Evolutionary conservation across 2,888 invertebrate genomes (phyloP).

Genomic region (Anthophora plumipes): DNA sequence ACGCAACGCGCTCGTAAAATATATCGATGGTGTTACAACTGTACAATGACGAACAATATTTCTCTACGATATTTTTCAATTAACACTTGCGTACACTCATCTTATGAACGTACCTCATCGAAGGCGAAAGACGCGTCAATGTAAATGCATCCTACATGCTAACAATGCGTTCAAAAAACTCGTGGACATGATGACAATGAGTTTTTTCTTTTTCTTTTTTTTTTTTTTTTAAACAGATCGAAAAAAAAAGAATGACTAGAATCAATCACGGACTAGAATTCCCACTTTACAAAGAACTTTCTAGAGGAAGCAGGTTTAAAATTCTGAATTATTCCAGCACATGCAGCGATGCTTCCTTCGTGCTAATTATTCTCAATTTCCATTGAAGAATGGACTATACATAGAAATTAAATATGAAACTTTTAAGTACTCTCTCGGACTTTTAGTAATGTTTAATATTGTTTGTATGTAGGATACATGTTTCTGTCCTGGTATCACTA

Average conservation of each 20-base stretch:
- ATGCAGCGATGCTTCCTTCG: conserved; percentile 1
- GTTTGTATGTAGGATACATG: conserved; percentile 72
- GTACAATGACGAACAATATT: conserved; percentile 60
- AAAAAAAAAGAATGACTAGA: conserved; percentile 80
- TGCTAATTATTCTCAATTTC: not conserved
- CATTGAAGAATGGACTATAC: conserved; percentile 13
- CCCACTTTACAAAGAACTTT: conserved; percentile 66
- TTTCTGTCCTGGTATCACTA: conserved; percentile 68
- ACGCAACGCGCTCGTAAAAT: conserved; percentile 45
- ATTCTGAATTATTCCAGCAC: conserved; percentile 38
- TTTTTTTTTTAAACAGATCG: conserved; percentile 69
- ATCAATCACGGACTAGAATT: conserved; percentile 81
- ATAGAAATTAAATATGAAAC: conserved; percentile 44
- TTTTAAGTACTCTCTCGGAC: conserved; percentile 43
- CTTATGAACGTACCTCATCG: conserved; percentile 49
- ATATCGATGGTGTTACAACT: conserved; percentile 45
- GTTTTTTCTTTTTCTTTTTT: too few relatives aligned
- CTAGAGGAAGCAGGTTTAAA: conserved; percentile 56
- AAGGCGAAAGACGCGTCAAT: conserved; percentile 56
- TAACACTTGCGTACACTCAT: conserved; percentile 49
- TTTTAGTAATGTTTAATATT: conserved; percentile 58
- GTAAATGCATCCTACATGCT: conserved; percentile 69
- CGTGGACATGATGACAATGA: conserved; percentile 48
- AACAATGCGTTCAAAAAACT: conserved; percentile 59
- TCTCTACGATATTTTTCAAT: conserved; percentile 50